These are phyloP conservation scores for Stenurella melanura DNA, from an alignment of 2,888 invertebrate species.

Conservation along the genomic window DNA sequence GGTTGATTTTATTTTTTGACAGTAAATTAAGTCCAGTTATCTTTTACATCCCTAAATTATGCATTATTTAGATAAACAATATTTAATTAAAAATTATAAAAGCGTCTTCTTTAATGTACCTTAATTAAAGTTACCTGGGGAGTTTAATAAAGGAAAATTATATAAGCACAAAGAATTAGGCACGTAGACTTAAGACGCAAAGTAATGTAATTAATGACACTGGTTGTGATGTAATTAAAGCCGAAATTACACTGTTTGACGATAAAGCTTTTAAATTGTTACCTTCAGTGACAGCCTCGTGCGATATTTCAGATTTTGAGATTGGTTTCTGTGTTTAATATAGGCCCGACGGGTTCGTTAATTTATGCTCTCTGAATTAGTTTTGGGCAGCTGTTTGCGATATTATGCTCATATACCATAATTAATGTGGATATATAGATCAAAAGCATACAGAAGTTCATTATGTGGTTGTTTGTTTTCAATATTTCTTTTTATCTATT, in stretches of 20 bases:
- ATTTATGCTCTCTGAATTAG: background rate
- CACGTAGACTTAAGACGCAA: constrained; percentile 16
- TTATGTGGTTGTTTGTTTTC: too few relatives aligned
- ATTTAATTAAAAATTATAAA: constrained; percentile 36
- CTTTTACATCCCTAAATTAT: background rate
- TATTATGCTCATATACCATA: too few relatives aligned
- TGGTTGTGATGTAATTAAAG: constrained; percentile 30
- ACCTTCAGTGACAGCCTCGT: background rate
- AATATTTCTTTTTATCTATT: too few relatives aligned
- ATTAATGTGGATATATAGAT: too few relatives aligned
- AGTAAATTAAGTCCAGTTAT: background rate
- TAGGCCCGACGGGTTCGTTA: background rate
- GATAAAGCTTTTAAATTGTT: constrained; percentile 21
- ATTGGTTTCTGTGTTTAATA: background rate
- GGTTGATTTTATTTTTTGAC: background rate
- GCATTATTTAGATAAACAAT: constrained; percentile 23
- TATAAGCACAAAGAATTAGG: constrained; percentile 22
- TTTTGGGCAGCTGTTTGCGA: background rate
- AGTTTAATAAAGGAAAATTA: constrained; percentile 32
- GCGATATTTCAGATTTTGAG: background rate
- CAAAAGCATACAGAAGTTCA: too few relatives aligned
- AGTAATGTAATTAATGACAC: constrained; percentile 30
- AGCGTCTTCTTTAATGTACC: constrained; percentile 10
- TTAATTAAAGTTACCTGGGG: constrained; percentile 25
- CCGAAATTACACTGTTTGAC: constrained; percentile 24